Conservation (phyloP, 2,113 vertebrate species). For the Brachypodius melanocephalos region DNA sequence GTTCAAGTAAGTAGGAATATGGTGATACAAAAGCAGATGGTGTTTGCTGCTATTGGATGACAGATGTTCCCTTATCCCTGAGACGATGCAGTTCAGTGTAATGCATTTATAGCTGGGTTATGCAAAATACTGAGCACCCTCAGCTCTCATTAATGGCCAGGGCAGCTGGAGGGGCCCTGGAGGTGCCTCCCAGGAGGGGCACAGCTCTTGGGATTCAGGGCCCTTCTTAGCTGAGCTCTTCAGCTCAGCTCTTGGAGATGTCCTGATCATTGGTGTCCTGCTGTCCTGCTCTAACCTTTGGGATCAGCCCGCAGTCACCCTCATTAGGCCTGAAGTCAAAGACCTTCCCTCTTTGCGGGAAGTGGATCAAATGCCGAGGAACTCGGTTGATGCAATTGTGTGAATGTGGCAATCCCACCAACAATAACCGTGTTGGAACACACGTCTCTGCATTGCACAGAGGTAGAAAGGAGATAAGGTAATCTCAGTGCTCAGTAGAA, state of each 20-base stretch:
- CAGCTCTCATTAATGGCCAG: not conserved
- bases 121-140: not conserved
- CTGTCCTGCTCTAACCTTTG: too few relatives aligned
- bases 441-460: not conserved
- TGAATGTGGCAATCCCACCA: not conserved
- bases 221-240: not conserved
- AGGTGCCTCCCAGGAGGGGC: not conserved
- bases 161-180: not conserved
- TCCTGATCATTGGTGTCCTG: not conserved
- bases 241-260: not conserved
- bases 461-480: not conserved
- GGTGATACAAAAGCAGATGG: conserved; percentile 22
- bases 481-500: not conserved
- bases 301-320: not conserved
- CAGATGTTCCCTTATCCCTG: conserved; percentile 36
- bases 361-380: not conserved
- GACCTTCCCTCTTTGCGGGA: not conserved
- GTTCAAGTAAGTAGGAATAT: not conserved
- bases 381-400: not conserved
- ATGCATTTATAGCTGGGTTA: not conserved
- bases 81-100: not conserved
- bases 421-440: not conserved
- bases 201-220: not conserved
- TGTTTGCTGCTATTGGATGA: not conserved
- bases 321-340: not conserved